Percentiles rank a stretch among this genome's conserved stretches.
These are phyloP conservation scores for Lophius piscatorius DNA, from an alignment of 2,113 vertebrate genomes.

Conservation along the genomic window DNA sequence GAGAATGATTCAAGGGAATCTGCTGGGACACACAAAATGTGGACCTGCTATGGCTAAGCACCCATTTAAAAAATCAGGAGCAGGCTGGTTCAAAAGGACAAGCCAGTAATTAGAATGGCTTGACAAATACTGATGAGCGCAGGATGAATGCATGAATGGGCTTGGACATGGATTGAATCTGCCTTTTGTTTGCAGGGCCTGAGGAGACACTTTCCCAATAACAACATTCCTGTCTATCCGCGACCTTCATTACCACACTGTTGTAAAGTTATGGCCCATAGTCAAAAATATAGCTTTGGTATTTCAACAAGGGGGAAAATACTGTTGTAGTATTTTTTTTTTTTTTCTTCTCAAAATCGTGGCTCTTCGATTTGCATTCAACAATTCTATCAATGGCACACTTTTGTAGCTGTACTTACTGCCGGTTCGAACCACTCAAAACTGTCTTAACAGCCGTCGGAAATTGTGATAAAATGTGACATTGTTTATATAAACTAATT, in stretches of 20 bases:
- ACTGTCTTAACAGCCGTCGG: conserved; percentile 54
- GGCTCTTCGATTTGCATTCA: conserved; percentile 44
- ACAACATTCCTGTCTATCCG: conserved; percentile 79
- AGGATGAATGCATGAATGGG: conserved; percentile 75
- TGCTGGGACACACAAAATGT: conserved; percentile 53
- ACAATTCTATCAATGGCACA: conserved; percentile 42
- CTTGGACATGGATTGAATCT: conserved; percentile 75
- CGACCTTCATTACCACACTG: conserved; percentile 71
- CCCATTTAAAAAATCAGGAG: conserved; percentile 61
- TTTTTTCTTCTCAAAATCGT: conserved; percentile 17
- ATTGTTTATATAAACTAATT: conserved; percentile 60
- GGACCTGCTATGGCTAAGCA: conserved; percentile 52
- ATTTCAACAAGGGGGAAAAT: conserved; percentile 23
- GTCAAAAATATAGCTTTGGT: conserved; percentile 45
- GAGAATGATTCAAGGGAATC: conserved; percentile 41
- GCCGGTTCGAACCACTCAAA: conserved; percentile 51
- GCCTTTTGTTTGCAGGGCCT: conserved; percentile 75
- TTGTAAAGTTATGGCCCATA: conserved; percentile 64
- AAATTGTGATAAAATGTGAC: conserved; percentile 54
- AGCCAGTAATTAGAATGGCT: conserved; percentile 73
- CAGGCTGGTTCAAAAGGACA: conserved; percentile 63
- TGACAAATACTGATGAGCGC: conserved; percentile 73
- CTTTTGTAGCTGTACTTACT: conserved; percentile 66
- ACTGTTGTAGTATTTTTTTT: conserved; percentile 33
- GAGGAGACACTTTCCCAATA: conserved; percentile 72